Evolutionary conservation across 2,888 invertebrate genomes (phyloP).

Genomic region (Nomada flava): DNA sequence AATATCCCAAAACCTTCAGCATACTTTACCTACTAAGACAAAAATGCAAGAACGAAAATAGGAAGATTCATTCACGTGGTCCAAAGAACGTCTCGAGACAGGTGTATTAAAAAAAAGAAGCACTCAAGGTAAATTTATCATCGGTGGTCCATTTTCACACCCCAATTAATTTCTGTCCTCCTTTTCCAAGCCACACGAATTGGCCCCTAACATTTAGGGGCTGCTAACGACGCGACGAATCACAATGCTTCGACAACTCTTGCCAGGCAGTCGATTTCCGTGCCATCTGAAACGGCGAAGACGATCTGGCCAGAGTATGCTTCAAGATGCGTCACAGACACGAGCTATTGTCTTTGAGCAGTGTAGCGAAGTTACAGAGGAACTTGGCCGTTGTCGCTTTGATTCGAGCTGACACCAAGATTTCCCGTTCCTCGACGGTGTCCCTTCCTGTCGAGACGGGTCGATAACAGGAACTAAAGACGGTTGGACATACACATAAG

Average conservation of each 20-base stretch:
- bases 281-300: conserved; percentile 10
- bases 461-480: conserved; percentile 59
- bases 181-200: neutral
- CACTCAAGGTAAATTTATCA: conserved; percentile 15
- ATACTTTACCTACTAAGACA: neutral
- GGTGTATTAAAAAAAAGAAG: neutral
- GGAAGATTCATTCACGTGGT: neutral
- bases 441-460: conserved; percentile 56
- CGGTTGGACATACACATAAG: conserved; percentile 15
- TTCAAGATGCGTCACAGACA: conserved; percentile 11
- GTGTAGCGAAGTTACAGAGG: neutral
- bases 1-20: too few species aligned
- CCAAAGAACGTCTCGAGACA: neutral
- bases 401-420: conserved; percentile 47
- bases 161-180: conserved; percentile 15
- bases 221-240: conserved; percentile 42
- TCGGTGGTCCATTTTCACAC: conserved; percentile 33
- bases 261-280: conserved; percentile 42
- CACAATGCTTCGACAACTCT: conserved; percentile 39
- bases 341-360: conserved; percentile 41
- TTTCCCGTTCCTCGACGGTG: conserved; percentile 36
- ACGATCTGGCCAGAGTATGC: conserved; percentile 4
- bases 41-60: neutral
- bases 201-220: neutral
- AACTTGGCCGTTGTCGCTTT: conserved; percentile 37